Base-by-base conservation (phyloP, 2,888 invertebrate species). In the Lydus trimaculatus region DNA sequence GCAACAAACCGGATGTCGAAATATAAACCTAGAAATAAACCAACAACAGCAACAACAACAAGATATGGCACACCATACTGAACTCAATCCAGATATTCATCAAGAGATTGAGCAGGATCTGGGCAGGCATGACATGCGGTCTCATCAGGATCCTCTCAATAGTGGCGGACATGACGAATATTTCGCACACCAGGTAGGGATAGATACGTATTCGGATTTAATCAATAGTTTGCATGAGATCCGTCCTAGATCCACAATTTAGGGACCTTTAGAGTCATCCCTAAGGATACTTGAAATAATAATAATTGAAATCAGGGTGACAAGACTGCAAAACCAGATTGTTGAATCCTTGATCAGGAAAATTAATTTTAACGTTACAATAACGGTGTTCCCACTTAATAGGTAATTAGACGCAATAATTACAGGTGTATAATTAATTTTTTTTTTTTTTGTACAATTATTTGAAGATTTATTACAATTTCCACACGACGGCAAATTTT, bases 91-190 rank as follows among this genome's bases (percentile, higher is more conserved):
- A n/a, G 78, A 76, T 69, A 77, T 80, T 61, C 76, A 78, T 66
- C 82, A 81, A 71, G 82, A 82, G 67, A 77, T 83, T 70, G 80
- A 81, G 67, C 82, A 80, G 79, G 81, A 81, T 72, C 71, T 82
- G 67, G 79, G 75, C 61, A 74, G 78, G 73, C 31, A 73, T 63
- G 75, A 76, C 60, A 74, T 78, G 70, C 74, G 77, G 72, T 73
- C 78, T 65, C 81, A 80, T 74, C 80, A 78, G 61, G 74, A 68
- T 28, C 43, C 59, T 31, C 31, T 66, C 39, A 52, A 52, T 13
- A 15, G 23, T 52, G 75, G 78, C 67, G 73, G 70, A 69, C 79
- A 78, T 65, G 75, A 74, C 67, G 81, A 82, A 72, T 83, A 82
- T 76, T 83, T 81, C 72, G 70, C 78, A 58, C 82, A 80, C 71